Evolutionary conservation across 1,140 invertebrate genomes (phyloP).

Genomic region (Kradibia gibbosae): DNA sequence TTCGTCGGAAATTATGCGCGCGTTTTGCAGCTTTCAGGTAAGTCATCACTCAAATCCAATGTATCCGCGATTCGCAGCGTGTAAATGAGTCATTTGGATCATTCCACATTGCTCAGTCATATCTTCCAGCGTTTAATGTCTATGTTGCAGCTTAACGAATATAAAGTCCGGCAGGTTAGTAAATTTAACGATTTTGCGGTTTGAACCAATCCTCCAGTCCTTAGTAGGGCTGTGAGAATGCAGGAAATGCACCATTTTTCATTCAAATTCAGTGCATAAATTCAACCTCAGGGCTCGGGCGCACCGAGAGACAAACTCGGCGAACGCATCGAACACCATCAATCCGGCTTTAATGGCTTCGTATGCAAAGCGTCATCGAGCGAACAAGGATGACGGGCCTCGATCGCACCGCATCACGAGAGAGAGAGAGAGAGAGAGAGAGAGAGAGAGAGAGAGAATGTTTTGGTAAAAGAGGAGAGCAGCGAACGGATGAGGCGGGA

Average conservation of each 20-base stretch:
- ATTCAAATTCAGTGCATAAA: slow-evolving; percentile 35
- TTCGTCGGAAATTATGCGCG: slow-evolving; percentile 12
- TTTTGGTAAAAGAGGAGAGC: too few relatives aligned
- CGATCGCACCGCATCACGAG: slow-evolving; percentile 52
- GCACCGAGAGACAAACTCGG: slow-evolving; percentile 10
- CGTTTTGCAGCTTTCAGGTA: not conserved
- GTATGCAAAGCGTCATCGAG: slow-evolving; percentile 21
- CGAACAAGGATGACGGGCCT: slow-evolving; percentile 24
- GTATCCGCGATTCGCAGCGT: not conserved
- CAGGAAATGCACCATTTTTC: slow-evolving; percentile 16
- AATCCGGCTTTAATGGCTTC: slow-evolving; percentile 32
- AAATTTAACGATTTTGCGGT: not conserved
- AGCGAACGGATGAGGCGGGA: too few relatives aligned
- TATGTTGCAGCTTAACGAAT: slow-evolving; percentile 1
- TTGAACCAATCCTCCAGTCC: not conserved
- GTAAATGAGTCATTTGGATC: slow-evolving; percentile 3
- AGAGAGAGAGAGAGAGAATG: slow-evolving; percentile 55
- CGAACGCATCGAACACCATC: slow-evolving; percentile 26
- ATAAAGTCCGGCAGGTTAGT: not conserved
- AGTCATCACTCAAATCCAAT: not conserved
- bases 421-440: slow-evolving; percentile 52
- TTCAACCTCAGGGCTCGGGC: not conserved
- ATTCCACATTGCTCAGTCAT: not conserved
- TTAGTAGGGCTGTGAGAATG: not conserved
- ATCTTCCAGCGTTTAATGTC: not conserved